phyloP scores from a whole-genome alignment of 2,797 vertebrate species.

The Catharus ustulatus region DNA sequence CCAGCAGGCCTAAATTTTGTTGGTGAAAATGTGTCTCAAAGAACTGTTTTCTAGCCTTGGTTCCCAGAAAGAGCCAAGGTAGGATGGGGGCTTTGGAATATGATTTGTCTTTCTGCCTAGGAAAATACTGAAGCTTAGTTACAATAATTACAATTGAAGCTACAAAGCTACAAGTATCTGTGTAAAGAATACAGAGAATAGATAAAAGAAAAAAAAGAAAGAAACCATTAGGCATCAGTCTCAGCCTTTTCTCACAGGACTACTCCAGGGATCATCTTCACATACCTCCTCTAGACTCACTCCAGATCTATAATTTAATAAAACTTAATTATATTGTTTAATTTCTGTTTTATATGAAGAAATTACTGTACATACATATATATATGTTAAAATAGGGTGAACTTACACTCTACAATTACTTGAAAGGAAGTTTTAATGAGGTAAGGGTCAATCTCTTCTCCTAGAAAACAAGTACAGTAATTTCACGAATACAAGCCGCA shows the following conservation, averaged over 20 bases:
- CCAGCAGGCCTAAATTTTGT: background rate
- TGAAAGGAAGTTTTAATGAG: background rate
- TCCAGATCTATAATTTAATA: background rate
- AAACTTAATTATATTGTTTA: background rate
- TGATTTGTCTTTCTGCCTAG: too few species aligned
- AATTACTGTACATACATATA: too few species aligned
- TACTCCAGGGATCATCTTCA: background rate
- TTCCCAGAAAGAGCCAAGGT: background rate
- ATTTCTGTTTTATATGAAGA: background rate
- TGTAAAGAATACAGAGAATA: background rate
- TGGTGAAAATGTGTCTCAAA: background rate
- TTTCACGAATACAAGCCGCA: too few species aligned
- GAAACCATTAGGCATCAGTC: background rate
- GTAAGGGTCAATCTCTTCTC: background rate
- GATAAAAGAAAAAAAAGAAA: background rate
- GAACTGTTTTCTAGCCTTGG: background rate
- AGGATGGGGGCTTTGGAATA: background rate
- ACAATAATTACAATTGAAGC: too few species aligned
- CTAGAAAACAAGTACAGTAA: background rate
- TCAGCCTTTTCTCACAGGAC: background rate
- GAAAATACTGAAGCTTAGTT: too few species aligned
- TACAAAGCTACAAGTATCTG: too few species aligned
- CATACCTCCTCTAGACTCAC: background rate
- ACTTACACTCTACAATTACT: background rate
- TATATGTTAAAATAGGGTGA: background rate